phyloP scores from a whole-genome alignment of 2,113 vertebrate species.

The Eolophus roseicapilla region DNA sequence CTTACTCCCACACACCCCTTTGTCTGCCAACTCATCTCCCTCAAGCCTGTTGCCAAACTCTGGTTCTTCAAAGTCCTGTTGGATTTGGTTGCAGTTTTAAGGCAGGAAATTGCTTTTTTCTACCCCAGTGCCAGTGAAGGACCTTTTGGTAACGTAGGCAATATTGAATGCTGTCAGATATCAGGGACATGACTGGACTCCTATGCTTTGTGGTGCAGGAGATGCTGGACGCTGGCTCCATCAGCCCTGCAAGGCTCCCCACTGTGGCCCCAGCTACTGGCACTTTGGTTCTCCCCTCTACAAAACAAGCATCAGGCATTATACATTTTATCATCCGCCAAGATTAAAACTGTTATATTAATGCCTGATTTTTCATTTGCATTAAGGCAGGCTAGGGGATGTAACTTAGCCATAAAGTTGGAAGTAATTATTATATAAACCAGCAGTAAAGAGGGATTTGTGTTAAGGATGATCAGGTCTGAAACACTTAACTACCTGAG shows the following conservation, averaged over 20 bases:
- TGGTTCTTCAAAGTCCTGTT: background rate
- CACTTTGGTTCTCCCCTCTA: background rate
- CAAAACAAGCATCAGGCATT: background rate
- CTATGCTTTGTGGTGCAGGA: rapidly evolving
- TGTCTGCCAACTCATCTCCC: background rate
- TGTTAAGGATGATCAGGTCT: background rate
- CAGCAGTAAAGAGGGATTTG: background rate
- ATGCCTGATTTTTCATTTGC: background rate
- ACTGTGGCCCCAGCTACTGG: background rate
- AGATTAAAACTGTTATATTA: background rate
- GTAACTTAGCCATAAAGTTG: background rate
- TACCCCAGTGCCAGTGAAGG: background rate
- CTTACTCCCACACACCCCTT: background rate
- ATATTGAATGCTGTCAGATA: background rate
- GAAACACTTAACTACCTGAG: background rate
- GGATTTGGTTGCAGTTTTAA: background rate
- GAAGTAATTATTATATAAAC: background rate
- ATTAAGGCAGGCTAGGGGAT: background rate
- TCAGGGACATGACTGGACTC: background rate
- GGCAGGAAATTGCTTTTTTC: background rate
- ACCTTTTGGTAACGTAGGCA: background rate
- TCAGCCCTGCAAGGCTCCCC: background rate
- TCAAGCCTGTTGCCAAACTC: background rate
- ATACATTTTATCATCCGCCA: background rate
- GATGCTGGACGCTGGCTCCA: background rate